Conservation (phyloP, 2,113 vertebrate species). For the Donacobius atricapilla region DNA sequence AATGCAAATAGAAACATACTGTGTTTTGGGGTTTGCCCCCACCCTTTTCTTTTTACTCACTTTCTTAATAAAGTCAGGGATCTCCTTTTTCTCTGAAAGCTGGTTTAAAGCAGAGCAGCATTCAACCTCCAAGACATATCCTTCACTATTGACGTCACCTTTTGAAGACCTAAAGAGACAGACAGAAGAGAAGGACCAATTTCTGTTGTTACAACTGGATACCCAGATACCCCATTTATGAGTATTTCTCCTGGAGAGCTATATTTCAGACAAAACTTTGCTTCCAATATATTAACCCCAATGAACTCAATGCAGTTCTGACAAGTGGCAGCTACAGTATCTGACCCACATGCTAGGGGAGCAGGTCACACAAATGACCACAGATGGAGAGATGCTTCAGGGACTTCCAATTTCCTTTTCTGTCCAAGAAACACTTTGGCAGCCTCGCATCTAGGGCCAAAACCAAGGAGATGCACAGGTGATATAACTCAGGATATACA, state of each 20-base stretch:
- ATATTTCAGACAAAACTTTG: not conserved
- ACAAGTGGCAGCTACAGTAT: not conserved
- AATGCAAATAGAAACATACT: not conserved
- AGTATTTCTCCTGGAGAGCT: not conserved
- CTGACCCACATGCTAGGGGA: not conserved
- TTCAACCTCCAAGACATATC: constrained; percentile 86
- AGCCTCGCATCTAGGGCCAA: not conserved
- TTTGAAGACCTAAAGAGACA: constrained; percentile 70
- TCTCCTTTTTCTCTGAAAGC: constrained; percentile 82
- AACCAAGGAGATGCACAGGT: not conserved
- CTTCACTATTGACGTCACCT: constrained; percentile 65
- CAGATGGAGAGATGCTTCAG: accelerated
- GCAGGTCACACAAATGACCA: not conserved
- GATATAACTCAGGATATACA: not conserved
- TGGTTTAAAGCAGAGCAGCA: constrained; percentile 83
- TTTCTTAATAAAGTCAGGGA: constrained; percentile 93
- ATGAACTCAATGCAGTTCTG: not conserved
- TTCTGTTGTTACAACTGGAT: not conserved
- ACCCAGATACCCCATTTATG: not conserved
- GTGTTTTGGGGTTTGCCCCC: not conserved
- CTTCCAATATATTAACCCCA: not conserved
- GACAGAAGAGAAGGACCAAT: not conserved
- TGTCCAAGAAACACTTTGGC: not conserved
- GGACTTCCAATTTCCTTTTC: not conserved
- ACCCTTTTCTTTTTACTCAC: constrained; percentile 69